These are phyloP conservation scores for Osmerus mordax DNA, from an alignment of 2,113 vertebrate genomes.

Conservation along the genomic window DNA sequence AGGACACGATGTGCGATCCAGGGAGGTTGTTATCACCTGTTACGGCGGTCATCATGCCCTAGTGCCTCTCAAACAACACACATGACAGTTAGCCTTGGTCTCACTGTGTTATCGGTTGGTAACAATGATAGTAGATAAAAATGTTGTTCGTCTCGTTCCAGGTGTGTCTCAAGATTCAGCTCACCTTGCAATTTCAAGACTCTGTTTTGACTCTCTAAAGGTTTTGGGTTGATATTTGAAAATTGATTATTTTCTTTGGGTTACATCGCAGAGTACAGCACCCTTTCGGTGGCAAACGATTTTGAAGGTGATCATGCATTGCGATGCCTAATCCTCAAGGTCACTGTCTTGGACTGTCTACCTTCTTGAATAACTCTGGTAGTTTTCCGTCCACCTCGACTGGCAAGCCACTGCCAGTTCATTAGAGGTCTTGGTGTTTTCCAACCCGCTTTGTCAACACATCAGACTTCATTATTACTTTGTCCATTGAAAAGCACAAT, in stretches of 20 bases:
- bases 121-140: too few relatives aligned
- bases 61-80: background rate
- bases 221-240: too few relatives aligned
- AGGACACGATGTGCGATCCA: background rate
- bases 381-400: background rate
- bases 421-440: background rate
- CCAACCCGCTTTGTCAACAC: background rate
- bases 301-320: too few relatives aligned
- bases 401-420: background rate
- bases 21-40: background rate
- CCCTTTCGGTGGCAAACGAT: too few relatives aligned
- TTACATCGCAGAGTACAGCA: too few relatives aligned
- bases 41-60: background rate
- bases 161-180: too few relatives aligned
- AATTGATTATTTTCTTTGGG: too few relatives aligned
- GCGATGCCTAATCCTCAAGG: background rate
- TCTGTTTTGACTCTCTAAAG: too few relatives aligned
- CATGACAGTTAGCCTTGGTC: too few relatives aligned
- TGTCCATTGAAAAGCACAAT: background rate
- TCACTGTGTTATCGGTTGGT: too few relatives aligned
- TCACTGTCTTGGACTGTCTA: background rate
- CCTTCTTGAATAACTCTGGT: background rate
- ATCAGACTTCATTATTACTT: background rate
- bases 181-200: too few relatives aligned
- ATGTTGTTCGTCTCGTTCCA: too few relatives aligned